Evolutionary conservation across 2,797 vertebrate species (phyloP).

Genomic region (Hippocampus kuda): DNA sequence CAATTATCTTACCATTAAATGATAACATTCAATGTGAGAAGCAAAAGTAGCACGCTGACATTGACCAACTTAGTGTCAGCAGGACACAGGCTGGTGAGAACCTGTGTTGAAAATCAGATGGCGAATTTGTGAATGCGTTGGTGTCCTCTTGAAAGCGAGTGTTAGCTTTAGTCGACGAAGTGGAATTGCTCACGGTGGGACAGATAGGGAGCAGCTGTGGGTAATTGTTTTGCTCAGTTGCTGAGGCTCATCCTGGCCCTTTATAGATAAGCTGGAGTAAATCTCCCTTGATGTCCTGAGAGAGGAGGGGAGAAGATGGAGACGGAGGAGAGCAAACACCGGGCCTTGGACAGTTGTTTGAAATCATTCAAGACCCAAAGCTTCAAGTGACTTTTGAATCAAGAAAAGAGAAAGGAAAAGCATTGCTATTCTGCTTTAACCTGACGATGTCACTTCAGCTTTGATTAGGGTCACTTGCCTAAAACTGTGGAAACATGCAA

Average conservation of each 20-base stretch:
- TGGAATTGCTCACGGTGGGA: slow-evolving; percentile 49
- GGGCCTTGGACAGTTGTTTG: slow-evolving; percentile 52
- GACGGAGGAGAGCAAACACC: slow-evolving; percentile 59
- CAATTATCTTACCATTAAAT: slow-evolving; percentile 1
- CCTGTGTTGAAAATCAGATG: slow-evolving; percentile 5
- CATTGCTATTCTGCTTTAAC: slow-evolving; percentile 38
- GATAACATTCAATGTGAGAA: slow-evolving; percentile 2
- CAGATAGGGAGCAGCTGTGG: slow-evolving; percentile 62
- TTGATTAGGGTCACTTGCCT: slow-evolving; percentile 12
- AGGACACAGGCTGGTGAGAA: slow-evolving; percentile 6
- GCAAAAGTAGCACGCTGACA: slow-evolving; percentile 8
- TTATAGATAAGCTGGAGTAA: slow-evolving; percentile 69
- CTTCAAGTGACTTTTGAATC: slow-evolving; percentile 54
- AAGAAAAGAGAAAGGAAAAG: slow-evolving; percentile 19
- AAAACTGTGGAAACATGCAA: slow-evolving; percentile 11
- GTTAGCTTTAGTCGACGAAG: slow-evolving; percentile 36
- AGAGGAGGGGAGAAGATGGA: slow-evolving; percentile 51
- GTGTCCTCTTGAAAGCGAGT: slow-evolving; percentile 26
- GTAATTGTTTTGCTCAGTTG: slow-evolving; percentile 66
- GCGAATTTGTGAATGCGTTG: slow-evolving; percentile 14
- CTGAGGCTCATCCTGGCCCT: slow-evolving; percentile 63
- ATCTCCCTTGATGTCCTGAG: slow-evolving; percentile 63
- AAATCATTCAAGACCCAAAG: slow-evolving; percentile 56
- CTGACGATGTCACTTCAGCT: slow-evolving; percentile 41
- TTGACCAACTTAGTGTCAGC: slow-evolving; percentile 17